A percentile compares a stretch with the other conserved stretches of the same genome.
phyloP scores from a whole-genome alignment of 1,140 invertebrate species.

The Heliconius melpomene region DNA sequence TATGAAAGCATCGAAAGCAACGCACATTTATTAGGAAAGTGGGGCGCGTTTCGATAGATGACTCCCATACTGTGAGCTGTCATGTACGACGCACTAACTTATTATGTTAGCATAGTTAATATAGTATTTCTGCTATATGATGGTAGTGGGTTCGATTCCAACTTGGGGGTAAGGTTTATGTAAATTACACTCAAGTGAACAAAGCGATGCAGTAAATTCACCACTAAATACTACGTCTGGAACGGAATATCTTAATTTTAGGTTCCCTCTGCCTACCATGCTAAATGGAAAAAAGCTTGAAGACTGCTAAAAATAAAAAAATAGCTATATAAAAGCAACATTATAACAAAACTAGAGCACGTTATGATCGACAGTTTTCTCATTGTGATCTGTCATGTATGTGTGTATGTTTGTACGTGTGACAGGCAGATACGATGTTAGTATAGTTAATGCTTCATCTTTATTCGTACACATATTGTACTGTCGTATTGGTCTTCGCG shows the following conservation, averaged over 20 bases:
- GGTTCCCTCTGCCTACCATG: no score
- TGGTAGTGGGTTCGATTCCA: background rate
- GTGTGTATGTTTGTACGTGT: background rate
- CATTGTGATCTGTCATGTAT: slow-evolving; percentile 31
- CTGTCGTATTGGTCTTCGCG: slow-evolving; percentile 3
- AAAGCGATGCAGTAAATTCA: no score
- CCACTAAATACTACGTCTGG: no score
- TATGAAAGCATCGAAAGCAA: slow-evolving; percentile 27
- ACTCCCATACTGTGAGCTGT: background rate
- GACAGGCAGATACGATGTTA: slow-evolving; percentile 29
- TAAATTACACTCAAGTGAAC: no score
- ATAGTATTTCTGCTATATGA: background rate
- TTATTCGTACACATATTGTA: slow-evolving; percentile 10
- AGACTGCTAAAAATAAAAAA: background rate
- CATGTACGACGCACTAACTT: background rate
- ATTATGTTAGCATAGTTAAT: background rate
- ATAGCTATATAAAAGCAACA: background rate
- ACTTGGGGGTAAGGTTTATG: background rate
- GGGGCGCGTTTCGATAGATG: slow-evolving; percentile 31
- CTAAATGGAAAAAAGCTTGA: no score
- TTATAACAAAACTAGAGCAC: background rate
- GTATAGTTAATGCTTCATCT: slow-evolving; percentile 20
- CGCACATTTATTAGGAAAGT: slow-evolving; percentile 35
- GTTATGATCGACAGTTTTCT: slow-evolving; percentile 7
- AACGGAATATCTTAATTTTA: no score